Conservation (phyloP, 1,140 invertebrate species). For the Hyphantria cunea region DNA sequence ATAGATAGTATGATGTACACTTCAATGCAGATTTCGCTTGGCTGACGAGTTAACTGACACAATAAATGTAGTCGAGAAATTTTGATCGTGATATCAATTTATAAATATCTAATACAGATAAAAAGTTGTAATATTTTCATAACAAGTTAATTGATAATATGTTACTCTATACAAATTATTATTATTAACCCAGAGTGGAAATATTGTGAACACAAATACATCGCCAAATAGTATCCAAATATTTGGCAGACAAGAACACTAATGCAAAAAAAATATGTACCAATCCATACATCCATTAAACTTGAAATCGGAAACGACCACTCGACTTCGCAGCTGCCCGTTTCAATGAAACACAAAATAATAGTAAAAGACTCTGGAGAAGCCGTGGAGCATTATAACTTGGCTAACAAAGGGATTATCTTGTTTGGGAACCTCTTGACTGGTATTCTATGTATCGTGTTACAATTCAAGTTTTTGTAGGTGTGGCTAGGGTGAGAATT, state of each 20-base stretch:
- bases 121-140: not conserved
- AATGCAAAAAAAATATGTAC: constrained; percentile 43
- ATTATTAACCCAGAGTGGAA: no score
- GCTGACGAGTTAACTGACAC: constrained; percentile 12
- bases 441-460: constrained; percentile 73
- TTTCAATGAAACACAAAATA: constrained; percentile 73
- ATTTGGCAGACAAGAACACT: constrained; percentile 19
- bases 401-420: constrained; percentile 80
- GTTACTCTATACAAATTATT: no score
- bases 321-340: constrained; percentile 65
- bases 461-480: constrained; percentile 76
- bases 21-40: constrained; percentile 5
- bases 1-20: constrained; percentile 16
- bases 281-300: constrained; percentile 63
- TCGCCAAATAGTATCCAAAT: not conserved
- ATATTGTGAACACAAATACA: not conserved
- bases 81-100: no score
- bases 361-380: constrained; percentile 68
- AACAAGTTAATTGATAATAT: no score
- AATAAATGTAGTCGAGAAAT: not conserved
- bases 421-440: constrained; percentile 80
- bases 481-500: constrained; percentile 68
- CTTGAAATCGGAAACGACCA: constrained; percentile 69
- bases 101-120: no score
- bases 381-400: constrained; percentile 68